Evolutionary conservation across 2,797 vertebrate genomes (phyloP).

Genomic region (Anguilla marmorata): DNA sequence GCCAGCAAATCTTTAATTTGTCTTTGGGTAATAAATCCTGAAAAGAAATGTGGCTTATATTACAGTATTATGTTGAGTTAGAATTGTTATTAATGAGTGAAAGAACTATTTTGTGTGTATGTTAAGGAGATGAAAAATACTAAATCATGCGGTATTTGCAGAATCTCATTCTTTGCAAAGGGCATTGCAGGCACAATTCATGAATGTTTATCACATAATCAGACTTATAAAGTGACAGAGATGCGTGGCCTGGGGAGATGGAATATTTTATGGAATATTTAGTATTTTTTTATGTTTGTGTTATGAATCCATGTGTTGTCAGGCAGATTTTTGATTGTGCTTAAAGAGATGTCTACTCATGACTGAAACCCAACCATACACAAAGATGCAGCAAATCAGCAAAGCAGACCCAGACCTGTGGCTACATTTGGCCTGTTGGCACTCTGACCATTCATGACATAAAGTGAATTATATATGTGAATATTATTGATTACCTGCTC

Average conservation of each 20-base stretch:
- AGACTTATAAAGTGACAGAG: constrained; percentile 40
- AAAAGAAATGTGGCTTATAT: neutral
- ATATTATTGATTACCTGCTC: neutral
- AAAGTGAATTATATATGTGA: neutral
- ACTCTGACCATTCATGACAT: neutral
- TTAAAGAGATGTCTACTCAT: neutral
- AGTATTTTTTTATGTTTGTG: neutral
- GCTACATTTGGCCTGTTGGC: neutral
- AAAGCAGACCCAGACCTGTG: neutral
- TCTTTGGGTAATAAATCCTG: neutral
- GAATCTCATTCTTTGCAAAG: neutral
- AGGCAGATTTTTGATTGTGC: neutral
- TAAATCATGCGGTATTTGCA: neutral
- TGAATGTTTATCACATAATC: constrained; percentile 44
- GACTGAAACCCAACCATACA: neutral
- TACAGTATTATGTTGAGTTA: neutral
- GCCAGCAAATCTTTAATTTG: constrained; percentile 5
- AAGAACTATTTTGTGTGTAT: neutral
- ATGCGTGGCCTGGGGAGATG: constrained; percentile 42
- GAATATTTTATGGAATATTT: constrained; percentile 40
- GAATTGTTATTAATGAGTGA: neutral
- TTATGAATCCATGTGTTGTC: neutral
- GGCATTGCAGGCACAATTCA: constrained; percentile 39
- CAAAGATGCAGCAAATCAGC: neutral
- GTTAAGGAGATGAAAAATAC: neutral